Evolutionary conservation across 2,888 invertebrate genomes (phyloP).

Genomic region (Amphipyra berbera): DNA sequence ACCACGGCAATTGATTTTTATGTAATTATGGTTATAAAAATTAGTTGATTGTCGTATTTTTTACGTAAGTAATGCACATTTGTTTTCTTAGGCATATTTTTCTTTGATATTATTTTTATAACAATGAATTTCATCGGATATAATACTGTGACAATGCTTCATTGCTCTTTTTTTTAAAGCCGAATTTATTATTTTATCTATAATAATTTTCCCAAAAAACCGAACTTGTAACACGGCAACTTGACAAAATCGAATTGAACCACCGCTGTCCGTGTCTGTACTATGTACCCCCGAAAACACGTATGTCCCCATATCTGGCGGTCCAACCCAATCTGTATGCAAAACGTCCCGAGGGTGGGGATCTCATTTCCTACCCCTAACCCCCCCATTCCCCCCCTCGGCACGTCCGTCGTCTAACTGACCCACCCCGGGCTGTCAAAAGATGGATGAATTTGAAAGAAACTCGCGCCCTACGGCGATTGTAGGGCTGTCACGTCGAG

Average conservation of each 20-base stretch:
- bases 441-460: constrained; percentile 67
- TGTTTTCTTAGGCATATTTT: too few relatives aligned
- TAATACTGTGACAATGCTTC: too few relatives aligned
- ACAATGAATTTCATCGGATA: too few relatives aligned
- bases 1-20: too few relatives aligned
- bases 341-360: constrained; percentile 64
- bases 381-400: constrained; percentile 15
- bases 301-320: constrained; percentile 58
- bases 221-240: constrained; percentile 27
- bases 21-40: too few relatives aligned
- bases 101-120: too few relatives aligned
- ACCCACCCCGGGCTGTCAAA: constrained; percentile 63
- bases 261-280: constrained; percentile 21
- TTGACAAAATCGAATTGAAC: constrained; percentile 39
- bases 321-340: constrained; percentile 68
- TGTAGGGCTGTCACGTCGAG: constrained; percentile 40
- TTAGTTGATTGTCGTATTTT: too few relatives aligned
- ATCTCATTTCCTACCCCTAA: constrained; percentile 63
- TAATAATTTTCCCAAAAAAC: background rate
- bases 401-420: constrained; percentile 59
- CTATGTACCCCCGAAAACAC: constrained; percentile 47
- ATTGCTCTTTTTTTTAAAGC: too few relatives aligned
- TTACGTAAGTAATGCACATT: too few relatives aligned
- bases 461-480: constrained; percentile 50
- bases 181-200: constrained; percentile 4